A percentile compares a stretch with the other conserved stretches of the same genome.
Conservation (phyloP, 1,140 invertebrate species). For the Phymorhynchus buccinoides region DNA sequence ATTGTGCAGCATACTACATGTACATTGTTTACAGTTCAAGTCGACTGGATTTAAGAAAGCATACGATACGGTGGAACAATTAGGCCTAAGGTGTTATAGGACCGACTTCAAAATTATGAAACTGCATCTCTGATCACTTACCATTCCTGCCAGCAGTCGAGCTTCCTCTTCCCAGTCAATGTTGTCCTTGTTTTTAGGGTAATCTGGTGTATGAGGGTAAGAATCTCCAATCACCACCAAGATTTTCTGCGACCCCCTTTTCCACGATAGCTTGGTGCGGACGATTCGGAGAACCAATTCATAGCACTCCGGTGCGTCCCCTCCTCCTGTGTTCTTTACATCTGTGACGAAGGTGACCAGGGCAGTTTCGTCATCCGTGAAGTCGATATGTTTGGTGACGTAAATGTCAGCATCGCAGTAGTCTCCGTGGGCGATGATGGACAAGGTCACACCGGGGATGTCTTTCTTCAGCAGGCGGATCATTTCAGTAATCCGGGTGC, state of each 20-base stretch:
- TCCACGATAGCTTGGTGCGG: constrained; percentile 54
- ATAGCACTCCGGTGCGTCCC: constrained; percentile 64
- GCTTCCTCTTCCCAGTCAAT: constrained; percentile 67
- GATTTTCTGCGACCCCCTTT: constrained; percentile 52
- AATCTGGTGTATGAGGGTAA: constrained; percentile 62
- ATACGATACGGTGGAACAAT: too few species aligned
- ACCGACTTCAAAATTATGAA: too few species aligned
- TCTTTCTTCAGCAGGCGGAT: constrained; percentile 62
- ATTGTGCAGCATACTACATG: too few species aligned
- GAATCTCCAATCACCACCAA: constrained; percentile 69
- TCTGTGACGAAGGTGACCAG: constrained; percentile 61
- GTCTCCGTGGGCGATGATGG: constrained; percentile 65
- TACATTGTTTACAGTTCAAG: too few species aligned
- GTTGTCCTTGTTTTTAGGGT: constrained; percentile 54
- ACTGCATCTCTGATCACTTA: too few species aligned
- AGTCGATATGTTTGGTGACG: constrained; percentile 62
- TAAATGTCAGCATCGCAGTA: constrained; percentile 66
- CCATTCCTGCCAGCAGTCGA: constrained; percentile 11
- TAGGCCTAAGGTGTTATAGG: too few species aligned
- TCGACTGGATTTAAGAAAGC: too few species aligned
- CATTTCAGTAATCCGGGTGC: constrained; percentile 59
- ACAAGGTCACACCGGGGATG: constrained; percentile 61
- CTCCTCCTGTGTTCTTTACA: constrained; percentile 59
- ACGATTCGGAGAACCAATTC: constrained; percentile 58
- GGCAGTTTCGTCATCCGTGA: constrained; percentile 52